Evolutionary conservation across 1,140 invertebrate genomes (phyloP), one percentile per base, ranked within the genome.

Genomic region (Heliconius nattereri): DNA sequence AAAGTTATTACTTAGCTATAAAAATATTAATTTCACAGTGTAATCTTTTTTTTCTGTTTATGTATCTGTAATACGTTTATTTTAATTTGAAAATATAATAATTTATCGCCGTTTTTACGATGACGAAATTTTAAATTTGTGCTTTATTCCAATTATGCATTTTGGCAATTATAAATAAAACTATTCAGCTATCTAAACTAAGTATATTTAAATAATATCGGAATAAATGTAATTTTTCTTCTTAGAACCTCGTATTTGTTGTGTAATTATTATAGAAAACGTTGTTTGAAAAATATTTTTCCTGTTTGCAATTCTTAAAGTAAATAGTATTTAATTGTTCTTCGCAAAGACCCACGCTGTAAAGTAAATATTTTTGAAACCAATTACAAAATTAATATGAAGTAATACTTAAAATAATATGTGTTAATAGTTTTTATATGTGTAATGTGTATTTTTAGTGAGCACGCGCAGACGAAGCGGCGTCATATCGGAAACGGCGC

Each of bases 401-500:
- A 45, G 9, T 16, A 20, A 19, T 52, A 52, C 49, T 52, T 20
- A 66, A 66, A 66, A 16, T 66, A 66, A 66, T 66, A 60, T 66
- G 9, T 13, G n/a, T 20, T 60, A 66, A 66, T 29, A 29, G 26
- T 11, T 66, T 66, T 29, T 66, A 66, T 66, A 35, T 54, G 23
- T 29, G 52, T 57, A 72, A 40, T 78, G 57, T 76, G 9, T 76
- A 76, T 70, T 76, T 70, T 45, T 76, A 76, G 57, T 20, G 23
- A 52, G 54, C 75, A 60, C 52, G 78, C 78, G 83, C 85, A 85
- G 86, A 85, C 86, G 84, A 80, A 71, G 49, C 80, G 88, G 85
- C 88, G 88, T 84, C 86, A 75, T 35, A 80, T 84, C 83, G 84
- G 87, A 85, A 85, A 75, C 80, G 49, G 72, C 52, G 81, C 78